A percentile compares a stretch with the other conserved stretches of the same genome.
Evolutionary conservation across 37 sponge, comb jelly and placozoan genomes (phyloP).

Genomic region (Bolinopsis microptera): DNA sequence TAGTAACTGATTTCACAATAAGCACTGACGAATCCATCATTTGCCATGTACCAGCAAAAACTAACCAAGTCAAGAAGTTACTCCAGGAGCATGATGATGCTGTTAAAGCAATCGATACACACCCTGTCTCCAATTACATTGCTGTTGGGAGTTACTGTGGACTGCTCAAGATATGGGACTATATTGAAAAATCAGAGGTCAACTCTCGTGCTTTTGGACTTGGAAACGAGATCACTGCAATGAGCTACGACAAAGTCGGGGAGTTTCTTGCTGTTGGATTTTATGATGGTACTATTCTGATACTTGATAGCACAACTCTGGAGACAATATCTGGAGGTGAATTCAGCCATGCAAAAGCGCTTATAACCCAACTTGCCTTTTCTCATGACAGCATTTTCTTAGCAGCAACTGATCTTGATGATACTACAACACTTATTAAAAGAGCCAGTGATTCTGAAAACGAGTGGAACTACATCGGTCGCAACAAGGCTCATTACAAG

Average conservation of each 20-base stretch:
- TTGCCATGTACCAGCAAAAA: constrained; percentile 73
- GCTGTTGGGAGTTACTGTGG: constrained; percentile 84
- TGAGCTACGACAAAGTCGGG: constrained; percentile 1
- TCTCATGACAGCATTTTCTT: constrained; percentile 89
- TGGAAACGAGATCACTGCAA: constrained; percentile 41
- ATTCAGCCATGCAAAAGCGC: constrained; percentile 80
- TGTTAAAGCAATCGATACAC: constrained; percentile 80
- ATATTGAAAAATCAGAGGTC: constrained; percentile 69
- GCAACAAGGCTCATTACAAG: constrained; percentile 86
- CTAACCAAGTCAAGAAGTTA: constrained; percentile 71
- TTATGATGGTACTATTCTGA: constrained; percentile 75
- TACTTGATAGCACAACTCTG: constrained; percentile 81
- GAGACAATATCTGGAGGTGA: constrained; percentile 70
- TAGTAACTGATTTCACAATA: constrained; percentile 77
- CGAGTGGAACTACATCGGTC: constrained; percentile 80
- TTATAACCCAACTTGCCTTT: constrained; percentile 85
- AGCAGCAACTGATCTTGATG: constrained; percentile 81
- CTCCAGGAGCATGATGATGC: constrained; percentile 77
- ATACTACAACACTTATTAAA: constrained; percentile 16
- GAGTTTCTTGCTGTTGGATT: constrained; percentile 80
- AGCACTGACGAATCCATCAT: constrained; percentile 70
- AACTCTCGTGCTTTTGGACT: constrained; percentile 22
- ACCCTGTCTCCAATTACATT: constrained; percentile 69
- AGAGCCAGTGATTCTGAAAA: constrained; percentile 26
- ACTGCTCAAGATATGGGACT: constrained; percentile 93